Evolutionary conservation across 1,140 invertebrate species (phyloP), one percentile per base, ranked within the genome.

Genomic region (Drosophila lacteicornis): DNA sequence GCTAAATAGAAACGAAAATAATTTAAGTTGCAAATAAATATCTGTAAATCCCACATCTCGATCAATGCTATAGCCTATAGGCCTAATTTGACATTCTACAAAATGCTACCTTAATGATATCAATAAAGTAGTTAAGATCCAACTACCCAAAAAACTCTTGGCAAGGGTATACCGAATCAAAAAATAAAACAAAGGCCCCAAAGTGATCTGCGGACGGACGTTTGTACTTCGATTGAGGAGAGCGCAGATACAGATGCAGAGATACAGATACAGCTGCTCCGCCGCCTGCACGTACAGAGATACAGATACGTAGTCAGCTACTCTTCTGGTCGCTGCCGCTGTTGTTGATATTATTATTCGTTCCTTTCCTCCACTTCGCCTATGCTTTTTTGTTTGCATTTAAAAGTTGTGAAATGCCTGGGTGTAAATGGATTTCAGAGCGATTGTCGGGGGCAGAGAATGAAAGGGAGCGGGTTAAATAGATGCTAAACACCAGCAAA

Each of bases 401-500:
- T 46, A 33, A 56, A 63, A 58, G 46, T 75, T 61, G 80, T 76
- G 81, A 69, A 83, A 83, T 75, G 57, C 40, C 58, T 51, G 62
- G 49, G 63, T 69, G 60, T 25, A 67, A 75, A 60, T 68, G 62
- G 56, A 45, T 69, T 58, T 60, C 40, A 22, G 11, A 53, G 63
- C 27, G 60, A 51, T 46, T 67, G 38, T 30, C 36, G 30, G 46
- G 46, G 40, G 17, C 19, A 36, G 30, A 47, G 33, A 50, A 36
- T 19, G 27, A 33, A 42, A 56, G n/a, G 25, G 51, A 36, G 45
- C 58, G 55, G 69, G 70, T 57, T 50, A 78, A 82, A 63, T 82
- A 79, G 58, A 75, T 57, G 73, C 79, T 85, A 57, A 77, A 51
- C 74, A 79, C 56, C 62, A 79, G 63, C 65, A 71, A 83, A 84